These are phyloP conservation scores for Neoniphon sammara DNA, from an alignment of 2,797 vertebrate genomes.

Conservation along the genomic window DNA sequence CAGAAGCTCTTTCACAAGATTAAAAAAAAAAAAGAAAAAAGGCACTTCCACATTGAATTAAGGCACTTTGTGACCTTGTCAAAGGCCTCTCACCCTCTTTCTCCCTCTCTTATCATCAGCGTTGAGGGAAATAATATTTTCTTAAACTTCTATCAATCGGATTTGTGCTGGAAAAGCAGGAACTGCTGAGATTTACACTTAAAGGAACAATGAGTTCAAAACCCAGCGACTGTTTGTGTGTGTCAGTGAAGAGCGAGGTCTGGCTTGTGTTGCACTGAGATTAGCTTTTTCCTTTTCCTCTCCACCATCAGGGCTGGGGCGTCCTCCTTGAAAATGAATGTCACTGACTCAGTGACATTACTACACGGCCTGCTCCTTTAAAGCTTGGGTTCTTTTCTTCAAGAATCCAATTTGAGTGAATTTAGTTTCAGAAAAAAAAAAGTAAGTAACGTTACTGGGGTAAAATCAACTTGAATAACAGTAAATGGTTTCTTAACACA, in stretches of 20 bases:
- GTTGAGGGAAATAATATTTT: slow-evolving; percentile 5
- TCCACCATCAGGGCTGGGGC: background rate
- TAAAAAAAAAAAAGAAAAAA: background rate
- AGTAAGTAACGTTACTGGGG: no score
- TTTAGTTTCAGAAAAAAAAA: no score
- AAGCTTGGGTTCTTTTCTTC: no score
- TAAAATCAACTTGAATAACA: no score
- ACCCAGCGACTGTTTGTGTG: background rate
- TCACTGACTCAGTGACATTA: no score
- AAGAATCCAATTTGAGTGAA: no score
- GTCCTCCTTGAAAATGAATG: no score
- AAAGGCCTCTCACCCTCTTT: background rate
- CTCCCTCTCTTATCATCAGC: slow-evolving; percentile 2
- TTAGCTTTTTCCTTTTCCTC: background rate
- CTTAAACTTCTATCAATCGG: slow-evolving; percentile 15
- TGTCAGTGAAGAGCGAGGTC: background rate
- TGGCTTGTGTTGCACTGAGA: background rate
- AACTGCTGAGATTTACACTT: background rate
- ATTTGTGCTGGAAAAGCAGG: slow-evolving; percentile 2
- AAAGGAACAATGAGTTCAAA: background rate
- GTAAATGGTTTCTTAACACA: no score
- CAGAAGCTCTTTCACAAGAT: background rate
- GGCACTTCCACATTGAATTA: background rate
- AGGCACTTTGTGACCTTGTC: background rate
- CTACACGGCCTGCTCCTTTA: no score